phyloP scores from a whole-genome alignment of 2,888 invertebrate species.

The Colletes collaris region DNA sequence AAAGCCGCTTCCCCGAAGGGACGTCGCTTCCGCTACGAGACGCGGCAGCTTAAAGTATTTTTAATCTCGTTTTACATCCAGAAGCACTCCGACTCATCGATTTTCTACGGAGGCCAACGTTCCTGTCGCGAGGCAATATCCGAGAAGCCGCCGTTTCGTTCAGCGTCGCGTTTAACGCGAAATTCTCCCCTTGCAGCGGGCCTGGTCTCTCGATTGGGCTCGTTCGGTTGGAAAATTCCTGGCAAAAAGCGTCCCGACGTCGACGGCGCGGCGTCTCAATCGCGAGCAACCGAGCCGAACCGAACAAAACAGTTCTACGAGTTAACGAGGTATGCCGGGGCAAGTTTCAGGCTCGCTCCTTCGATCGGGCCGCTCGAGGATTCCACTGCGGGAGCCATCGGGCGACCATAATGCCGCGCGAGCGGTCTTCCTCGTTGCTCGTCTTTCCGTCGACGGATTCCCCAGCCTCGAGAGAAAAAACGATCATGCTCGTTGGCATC shows the following conservation, averaged over 20 bases:
- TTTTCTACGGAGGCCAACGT: conserved; percentile 2
- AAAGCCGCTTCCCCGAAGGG: conserved; percentile 8
- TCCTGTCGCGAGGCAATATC: conserved; percentile 41
- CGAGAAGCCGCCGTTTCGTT: conserved; percentile 10
- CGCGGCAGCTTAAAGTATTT: conserved; percentile 40
- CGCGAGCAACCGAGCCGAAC: conserved; percentile 1
- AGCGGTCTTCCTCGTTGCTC: conserved; percentile 4
- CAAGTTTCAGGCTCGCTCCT: conserved; percentile 31
- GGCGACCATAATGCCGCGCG: background rate
- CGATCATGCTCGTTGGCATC: conserved; percentile 7
- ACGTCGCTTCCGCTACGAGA: background rate
- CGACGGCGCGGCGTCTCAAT: conserved; percentile 38
- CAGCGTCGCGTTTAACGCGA: conserved; percentile 33
- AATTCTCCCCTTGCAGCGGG: background rate
- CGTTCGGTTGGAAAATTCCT: conserved; percentile 34
- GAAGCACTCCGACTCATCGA: conserved; percentile 38
- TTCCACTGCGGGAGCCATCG: conserved; percentile 19
- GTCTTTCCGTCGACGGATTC: conserved; percentile 27
- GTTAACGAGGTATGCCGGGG: conserved; percentile 43
- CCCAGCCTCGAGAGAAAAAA: conserved; percentile 1
- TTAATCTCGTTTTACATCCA: conserved; percentile 52
- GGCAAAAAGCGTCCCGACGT: conserved; percentile 24
- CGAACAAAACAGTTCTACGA: conserved; percentile 43
- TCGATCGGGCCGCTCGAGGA: conserved; percentile 36
- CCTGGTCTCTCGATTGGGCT: conserved; percentile 12